A percentile compares a stretch with the other conserved stretches of the same genome.
Evolutionary conservation across 2,888 invertebrate genomes (phyloP).

Genomic region (Cheilosia urbana): DNA sequence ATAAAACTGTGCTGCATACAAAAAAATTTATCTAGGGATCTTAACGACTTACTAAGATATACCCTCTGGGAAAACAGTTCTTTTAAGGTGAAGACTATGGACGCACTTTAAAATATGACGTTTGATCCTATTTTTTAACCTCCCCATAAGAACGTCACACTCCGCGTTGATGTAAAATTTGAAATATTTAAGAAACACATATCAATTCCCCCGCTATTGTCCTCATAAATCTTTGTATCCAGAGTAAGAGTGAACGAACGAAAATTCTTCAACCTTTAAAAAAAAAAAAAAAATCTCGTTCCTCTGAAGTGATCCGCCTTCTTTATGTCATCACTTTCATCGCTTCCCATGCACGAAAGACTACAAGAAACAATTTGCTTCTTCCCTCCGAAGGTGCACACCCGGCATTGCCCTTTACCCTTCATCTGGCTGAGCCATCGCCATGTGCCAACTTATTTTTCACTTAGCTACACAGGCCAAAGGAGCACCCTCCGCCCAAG

Average conservation of each 20-base stretch:
- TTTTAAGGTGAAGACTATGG: too few species aligned
- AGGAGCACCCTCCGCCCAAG: constrained; percentile 49
- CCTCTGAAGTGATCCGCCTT: constrained; percentile 52
- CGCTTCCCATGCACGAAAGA: constrained; percentile 43
- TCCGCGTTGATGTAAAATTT: not conserved
- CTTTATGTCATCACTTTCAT: constrained; percentile 55
- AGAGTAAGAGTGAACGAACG: constrained; percentile 1
- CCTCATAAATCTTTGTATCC: constrained; percentile 21
- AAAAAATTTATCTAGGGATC: too few species aligned
- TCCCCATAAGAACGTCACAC: too few species aligned
- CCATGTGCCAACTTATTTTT: constrained; percentile 57
- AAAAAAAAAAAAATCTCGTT: constrained; percentile 17
- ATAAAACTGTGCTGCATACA: too few species aligned
- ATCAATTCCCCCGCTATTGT: constrained; percentile 3
- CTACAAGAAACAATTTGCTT: constrained; percentile 52
- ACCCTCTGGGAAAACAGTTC: too few species aligned
- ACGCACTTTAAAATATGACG: too few species aligned
- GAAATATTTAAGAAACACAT: not conserved
- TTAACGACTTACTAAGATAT: too few species aligned
- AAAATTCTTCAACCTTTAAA: constrained; percentile 6
- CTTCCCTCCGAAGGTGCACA: constrained; percentile 30
- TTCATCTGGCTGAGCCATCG: constrained; percentile 24
- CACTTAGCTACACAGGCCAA: constrained; percentile 60
- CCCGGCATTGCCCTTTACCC: constrained; percentile 41
- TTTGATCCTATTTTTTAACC: not conserved